Evolutionary conservation across 2,113 vertebrate genomes (phyloP).

Genomic region (Pluvialis apricaria): DNA sequence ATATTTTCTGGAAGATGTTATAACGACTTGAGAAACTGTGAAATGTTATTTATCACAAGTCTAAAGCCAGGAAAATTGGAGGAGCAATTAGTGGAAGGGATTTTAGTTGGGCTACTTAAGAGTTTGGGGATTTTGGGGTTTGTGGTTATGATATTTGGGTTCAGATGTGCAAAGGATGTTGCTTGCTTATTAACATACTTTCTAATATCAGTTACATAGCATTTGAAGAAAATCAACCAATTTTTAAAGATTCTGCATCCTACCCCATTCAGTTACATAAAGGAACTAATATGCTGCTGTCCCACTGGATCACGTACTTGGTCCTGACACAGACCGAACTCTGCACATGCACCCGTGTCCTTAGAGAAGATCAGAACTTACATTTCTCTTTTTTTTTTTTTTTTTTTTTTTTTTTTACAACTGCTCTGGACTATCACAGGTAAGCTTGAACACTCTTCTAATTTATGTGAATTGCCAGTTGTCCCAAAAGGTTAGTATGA

Average conservation of each 20-base stretch:
- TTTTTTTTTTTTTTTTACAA: not conserved
- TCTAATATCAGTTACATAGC: not conserved
- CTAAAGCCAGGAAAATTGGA: not conserved
- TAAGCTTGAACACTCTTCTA: not conserved
- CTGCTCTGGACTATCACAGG: not conserved
- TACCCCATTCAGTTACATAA: not conserved
- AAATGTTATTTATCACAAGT: not conserved
- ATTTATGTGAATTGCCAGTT: not conserved
- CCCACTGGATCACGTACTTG: rapidly evolving
- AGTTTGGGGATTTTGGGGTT: not conserved
- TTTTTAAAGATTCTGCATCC: not conserved
- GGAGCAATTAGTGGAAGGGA: not conserved
- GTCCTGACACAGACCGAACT: not conserved
- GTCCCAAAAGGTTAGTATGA: not conserved
- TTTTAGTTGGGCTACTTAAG: not conserved
- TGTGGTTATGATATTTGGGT: not conserved
- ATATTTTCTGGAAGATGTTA: not conserved
- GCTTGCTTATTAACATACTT: not conserved
- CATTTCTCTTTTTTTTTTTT: not conserved
- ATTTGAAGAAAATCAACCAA: not conserved
- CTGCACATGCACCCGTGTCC: not conserved
- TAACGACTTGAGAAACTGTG: not conserved
- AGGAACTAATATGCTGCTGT: not conserved
- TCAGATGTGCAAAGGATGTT: not conserved
- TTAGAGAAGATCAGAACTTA: not conserved